Evolutionary conservation across 2,113 vertebrate species (phyloP), one percentile per base, ranked within the genome.

Genomic region (Siphamia tubifer): DNA sequence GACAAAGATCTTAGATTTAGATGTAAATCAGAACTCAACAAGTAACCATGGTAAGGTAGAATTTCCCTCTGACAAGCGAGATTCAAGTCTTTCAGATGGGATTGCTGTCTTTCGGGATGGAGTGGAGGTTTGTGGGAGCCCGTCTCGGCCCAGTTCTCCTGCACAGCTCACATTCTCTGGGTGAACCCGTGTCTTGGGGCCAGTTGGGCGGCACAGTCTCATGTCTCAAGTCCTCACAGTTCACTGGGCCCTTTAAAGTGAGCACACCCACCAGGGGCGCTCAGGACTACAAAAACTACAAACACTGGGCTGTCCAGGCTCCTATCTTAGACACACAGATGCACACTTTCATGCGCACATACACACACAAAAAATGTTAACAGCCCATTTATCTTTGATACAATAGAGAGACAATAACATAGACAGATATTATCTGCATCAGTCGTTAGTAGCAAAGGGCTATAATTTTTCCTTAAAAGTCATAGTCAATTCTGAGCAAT

Each of bases 161-260:
- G 30, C 79, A 58, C 79, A 5, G 82, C 86, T 90, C 87, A 83
- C 88, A 87, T 90, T 91, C 85, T 90, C 87, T 2, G 54, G 74
- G 83, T 90, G 88, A 88, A 88, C 88, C 81, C 75, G 61, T 91
- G 90, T 89, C 82, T 81, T 53, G 80, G 85, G 87, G 85, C 85
- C 88, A 85, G 85, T 84, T 87, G 87, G 85, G 82, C 84, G 82
- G 85, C 84, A 82, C 69, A 31, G 89, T 89, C 85, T 90, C 90
- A 91, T 90, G 90, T 90, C 90, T 91, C 87, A 80, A 86, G 87
- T 90, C 90, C 90, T 91, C 91, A 91, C 89, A 91, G 89, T 91
- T 89, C 91, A 93, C 79, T 91, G 86, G 87, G 81, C 89, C 79
- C 90, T 93, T 93, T 92, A 87, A 92, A 92, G 90, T 90, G 75